Evolutionary conservation across 92 coral and sea anemone species (phyloP), one percentile per base, ranked within the genome.

Genomic region (Ricordea florida): DNA sequence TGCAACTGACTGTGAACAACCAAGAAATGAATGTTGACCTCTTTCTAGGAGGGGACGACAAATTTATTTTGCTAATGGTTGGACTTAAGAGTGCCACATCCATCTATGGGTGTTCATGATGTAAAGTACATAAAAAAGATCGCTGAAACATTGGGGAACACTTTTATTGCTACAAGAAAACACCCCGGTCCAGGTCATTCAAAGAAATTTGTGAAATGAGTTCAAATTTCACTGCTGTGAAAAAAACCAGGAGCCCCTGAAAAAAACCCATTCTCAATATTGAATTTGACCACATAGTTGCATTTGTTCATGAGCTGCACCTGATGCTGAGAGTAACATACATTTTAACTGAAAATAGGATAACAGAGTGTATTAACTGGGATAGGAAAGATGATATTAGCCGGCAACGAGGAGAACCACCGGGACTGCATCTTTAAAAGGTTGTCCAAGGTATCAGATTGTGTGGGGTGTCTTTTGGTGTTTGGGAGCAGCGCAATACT

Each of bases 291-390:
- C 89, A 83, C 49, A 33, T 83, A 3, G 30, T 83, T 16, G 5
- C 21, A 27, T n/a, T n/a, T n/a, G 67, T 57, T 7, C 83, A 83
- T 55, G 89, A 83, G 35, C 58, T 83, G 5, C 89, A 83, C 61
- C 37, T 83, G 58, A 46, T 83, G 47, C 46, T 76, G 4, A n/a
- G 84, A 13, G 53, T 83, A 4, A 83, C 84, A 26, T 83, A 83
- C 25, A 26, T 57, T 23, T 41, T 83, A 26, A 29, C 48, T 0
- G 72, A 56, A 13, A 76, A 83, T 33, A 5, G 74, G 1, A 52
- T 83, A 14, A 24, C 65, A 30, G 62, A 41, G 7, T 40, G 69
- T 10, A 16, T 75, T 1, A 78, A 83, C 46, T 83, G 84, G 89
- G 83, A 83, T 41, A 29, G 45, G 20, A 3, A 13, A 0, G 62